Conservation (phyloP, 2,797 vertebrate species). For the Enteromius afrohamiltoni region DNA sequence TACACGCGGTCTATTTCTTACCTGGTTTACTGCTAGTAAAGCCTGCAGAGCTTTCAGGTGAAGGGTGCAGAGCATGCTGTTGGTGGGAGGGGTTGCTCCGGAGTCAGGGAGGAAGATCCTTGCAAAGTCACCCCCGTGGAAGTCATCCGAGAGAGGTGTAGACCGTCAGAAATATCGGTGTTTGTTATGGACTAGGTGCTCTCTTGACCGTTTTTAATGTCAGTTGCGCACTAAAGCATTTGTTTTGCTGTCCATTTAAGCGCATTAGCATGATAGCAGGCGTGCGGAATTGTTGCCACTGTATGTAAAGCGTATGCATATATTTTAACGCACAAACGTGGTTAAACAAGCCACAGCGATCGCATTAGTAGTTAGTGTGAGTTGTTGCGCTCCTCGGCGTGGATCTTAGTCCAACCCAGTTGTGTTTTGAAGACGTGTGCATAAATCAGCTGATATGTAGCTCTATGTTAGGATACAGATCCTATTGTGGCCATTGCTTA, state of each 20-base stretch:
- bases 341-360: background rate
- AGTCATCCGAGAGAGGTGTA: conserved; percentile 23
- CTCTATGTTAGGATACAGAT: background rate
- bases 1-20: background rate
- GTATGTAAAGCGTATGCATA: background rate
- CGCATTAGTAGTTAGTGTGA: background rate
- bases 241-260: background rate
- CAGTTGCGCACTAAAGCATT: background rate
- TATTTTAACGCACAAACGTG: background rate
- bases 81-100: conserved; percentile 73
- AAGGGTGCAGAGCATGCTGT: conserved; percentile 16
- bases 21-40: conserved; percentile 13
- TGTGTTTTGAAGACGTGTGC: background rate
- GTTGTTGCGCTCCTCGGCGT: conserved; percentile 5
- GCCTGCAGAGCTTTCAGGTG: background rate
- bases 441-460: background rate
- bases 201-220: background rate
- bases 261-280: background rate
- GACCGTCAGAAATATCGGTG: background rate
- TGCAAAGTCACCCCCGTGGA: conserved; percentile 28
- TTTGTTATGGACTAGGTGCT: background rate
- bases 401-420: background rate
- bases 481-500: background rate
- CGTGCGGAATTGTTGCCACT: background rate
- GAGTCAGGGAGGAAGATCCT: conserved; percentile 51